Conservation (phyloP, 2,797 vertebrate genomes). For the Graptemys geographica region DNA sequence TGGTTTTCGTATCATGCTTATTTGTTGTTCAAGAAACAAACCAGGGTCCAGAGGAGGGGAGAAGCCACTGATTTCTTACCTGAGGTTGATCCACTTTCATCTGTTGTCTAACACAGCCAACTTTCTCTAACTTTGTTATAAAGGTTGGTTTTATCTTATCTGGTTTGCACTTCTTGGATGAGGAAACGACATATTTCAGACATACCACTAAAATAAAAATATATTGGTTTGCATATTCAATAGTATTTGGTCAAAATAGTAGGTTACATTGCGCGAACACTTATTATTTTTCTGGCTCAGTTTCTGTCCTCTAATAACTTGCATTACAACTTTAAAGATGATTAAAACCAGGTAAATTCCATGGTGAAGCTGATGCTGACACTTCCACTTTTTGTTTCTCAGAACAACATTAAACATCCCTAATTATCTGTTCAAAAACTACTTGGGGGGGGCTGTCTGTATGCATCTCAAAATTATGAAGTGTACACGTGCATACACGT, state of each 20-base stretch:
- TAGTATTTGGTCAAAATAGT: neutral
- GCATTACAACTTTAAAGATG: neutral
- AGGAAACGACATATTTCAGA: neutral
- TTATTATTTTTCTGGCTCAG: neutral
- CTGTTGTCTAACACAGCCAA: neutral
- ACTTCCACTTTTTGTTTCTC: neutral
- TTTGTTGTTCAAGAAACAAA: neutral
- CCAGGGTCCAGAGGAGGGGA: neutral
- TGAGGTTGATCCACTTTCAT: neutral
- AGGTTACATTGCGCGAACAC: neutral
- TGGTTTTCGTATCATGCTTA: neutral
- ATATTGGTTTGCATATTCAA: neutral
- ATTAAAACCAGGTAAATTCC: neutral
- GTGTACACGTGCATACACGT: accelerated
- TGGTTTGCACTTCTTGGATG: neutral
- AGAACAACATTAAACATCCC: neutral
- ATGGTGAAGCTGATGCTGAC: neutral
- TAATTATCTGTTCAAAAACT: neutral
- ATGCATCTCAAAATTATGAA: neutral
- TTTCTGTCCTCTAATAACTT: neutral
- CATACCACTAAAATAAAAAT: neutral
- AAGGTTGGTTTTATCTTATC: neutral
- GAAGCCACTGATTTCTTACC: neutral
- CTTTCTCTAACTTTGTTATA: neutral
- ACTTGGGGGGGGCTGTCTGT: neutral